phyloP scores from a whole-genome alignment of 2,113 vertebrate genomes.

The Oncorhynchus mykiss region DNA sequence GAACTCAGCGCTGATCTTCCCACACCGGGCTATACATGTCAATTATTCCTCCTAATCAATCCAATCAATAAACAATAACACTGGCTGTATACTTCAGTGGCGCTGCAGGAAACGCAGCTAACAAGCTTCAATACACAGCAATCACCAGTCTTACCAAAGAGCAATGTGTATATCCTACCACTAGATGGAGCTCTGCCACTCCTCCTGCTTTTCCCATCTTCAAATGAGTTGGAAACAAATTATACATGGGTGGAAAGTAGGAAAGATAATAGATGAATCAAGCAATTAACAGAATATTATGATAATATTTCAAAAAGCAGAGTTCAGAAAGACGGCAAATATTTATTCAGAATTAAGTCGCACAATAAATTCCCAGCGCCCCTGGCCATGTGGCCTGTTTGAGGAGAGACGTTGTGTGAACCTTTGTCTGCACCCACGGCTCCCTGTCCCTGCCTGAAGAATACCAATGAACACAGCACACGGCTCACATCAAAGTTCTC shows the following conservation, averaged over 20 bases:
- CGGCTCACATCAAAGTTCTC: constrained; percentile 53
- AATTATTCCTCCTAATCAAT: constrained; percentile 13
- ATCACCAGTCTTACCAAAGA: background rate
- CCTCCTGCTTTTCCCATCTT: constrained; percentile 13
- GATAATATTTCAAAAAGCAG: background rate
- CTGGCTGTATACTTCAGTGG: constrained; percentile 1
- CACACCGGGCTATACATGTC: background rate
- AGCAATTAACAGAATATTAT: constrained; percentile 32
- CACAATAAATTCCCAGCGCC: constrained; percentile 27
- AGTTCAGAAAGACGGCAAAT: constrained; percentile 25
- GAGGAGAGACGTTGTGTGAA: constrained; percentile 35
- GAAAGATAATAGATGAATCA: background rate
- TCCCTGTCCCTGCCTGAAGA: constrained; percentile 51
- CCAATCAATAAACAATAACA: constrained; percentile 25
- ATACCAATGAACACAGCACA: constrained; percentile 66
- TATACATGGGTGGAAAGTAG: constrained; percentile 2
- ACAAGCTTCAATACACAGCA: constrained; percentile 18
- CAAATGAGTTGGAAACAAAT: background rate
- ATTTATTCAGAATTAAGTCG: constrained; percentile 38
- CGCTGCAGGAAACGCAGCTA: constrained; percentile 28
- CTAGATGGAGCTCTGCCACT: constrained; percentile 65
- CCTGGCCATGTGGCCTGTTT: constrained; percentile 17
- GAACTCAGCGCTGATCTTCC: background rate
- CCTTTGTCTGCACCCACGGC: constrained; percentile 46
- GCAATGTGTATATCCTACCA: constrained; percentile 44